Evolutionary conservation across 2,113 vertebrate genomes (phyloP).

Genomic region (Burhinus oedicnemus): DNA sequence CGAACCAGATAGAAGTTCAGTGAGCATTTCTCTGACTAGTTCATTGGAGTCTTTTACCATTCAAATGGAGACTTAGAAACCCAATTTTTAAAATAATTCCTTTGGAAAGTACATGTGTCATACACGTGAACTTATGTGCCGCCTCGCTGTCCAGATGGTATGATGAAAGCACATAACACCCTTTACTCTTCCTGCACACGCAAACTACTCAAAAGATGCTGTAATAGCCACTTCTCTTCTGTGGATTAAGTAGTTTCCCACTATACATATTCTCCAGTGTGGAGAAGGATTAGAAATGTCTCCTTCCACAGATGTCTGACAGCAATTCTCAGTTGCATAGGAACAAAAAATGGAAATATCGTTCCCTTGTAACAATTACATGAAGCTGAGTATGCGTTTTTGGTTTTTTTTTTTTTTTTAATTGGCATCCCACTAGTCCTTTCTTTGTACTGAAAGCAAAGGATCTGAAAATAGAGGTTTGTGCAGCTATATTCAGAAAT

Average conservation of each 20-base stretch:
- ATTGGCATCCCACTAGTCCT: neutral
- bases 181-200: neutral
- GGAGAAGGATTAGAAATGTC: neutral
- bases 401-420: neutral
- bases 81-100: neutral
- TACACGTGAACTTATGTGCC: neutral
- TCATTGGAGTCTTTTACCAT: neutral
- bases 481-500: neutral
- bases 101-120: neutral
- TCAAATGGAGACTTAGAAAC: neutral
- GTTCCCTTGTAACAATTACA: neutral
- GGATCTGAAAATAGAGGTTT: neutral
- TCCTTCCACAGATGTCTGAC: neutral
- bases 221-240: neutral
- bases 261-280: fast-evolving
- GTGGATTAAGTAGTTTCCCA: neutral
- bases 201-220: neutral
- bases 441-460: slow-evolving; percentile 6
- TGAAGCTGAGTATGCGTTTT: neutral
- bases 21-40: neutral
- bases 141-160: neutral
- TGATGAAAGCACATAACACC: neutral
- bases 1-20: neutral
- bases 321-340: neutral
- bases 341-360: neutral